Percentiles rank a stretch among this genome's conserved stretches.
phyloP scores from a whole-genome alignment of 2,113 vertebrate species.

The Micromys minutus region DNA sequence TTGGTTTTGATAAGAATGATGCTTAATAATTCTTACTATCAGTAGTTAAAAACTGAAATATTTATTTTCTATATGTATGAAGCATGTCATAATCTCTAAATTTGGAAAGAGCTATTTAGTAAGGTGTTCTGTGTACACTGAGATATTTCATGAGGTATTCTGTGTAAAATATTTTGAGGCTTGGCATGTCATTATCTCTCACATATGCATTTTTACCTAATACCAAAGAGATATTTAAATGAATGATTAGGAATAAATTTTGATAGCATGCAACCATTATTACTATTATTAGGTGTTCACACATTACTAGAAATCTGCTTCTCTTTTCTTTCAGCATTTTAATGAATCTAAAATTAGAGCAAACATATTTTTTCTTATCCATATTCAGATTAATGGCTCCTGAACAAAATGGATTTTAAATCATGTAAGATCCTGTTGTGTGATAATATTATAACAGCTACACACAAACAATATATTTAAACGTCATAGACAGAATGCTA shows the following conservation, averaged over 20 bases:
- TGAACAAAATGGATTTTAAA: slow-evolving; percentile 34
- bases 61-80: background rate
- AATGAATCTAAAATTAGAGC: slow-evolving; percentile 43
- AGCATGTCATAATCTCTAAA: background rate
- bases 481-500: background rate
- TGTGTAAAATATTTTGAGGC: background rate
- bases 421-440: background rate
- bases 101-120: background rate
- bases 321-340: background rate
- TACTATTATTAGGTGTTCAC: background rate
- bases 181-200: background rate
- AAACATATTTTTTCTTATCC: background rate
- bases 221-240: background rate
- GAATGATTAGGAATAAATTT: background rate
- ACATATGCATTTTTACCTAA: background rate
- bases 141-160: background rate
- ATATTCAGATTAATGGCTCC: background rate
- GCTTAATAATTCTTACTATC: background rate
- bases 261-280: background rate
- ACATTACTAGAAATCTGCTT: background rate
- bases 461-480: background rate
- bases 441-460: background rate
- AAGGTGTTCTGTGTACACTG: background rate
- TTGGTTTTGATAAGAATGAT: background rate
- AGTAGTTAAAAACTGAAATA: background rate